Percentiles rank a stretch among this genome's conserved stretches.
These are phyloP conservation scores for Polyodon spathula DNA, from an alignment of 2,113 vertebrate species.

Conservation along the genomic window DNA sequence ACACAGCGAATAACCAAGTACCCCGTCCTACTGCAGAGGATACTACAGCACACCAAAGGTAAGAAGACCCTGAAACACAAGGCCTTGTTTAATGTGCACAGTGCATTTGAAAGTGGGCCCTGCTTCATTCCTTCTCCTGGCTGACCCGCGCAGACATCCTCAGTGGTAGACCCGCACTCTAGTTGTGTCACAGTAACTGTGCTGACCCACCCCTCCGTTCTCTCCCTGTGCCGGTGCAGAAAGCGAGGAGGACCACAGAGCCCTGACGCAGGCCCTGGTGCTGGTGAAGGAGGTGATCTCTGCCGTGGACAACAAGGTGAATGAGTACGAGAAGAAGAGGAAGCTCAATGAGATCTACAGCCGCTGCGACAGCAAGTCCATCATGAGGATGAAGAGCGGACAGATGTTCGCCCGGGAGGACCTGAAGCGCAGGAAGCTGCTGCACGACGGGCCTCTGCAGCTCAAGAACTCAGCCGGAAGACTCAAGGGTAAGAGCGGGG, in stretches of 20 bases:
- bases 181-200: background rate
- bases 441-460: conserved; percentile 78
- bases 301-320: conserved; percentile 82
- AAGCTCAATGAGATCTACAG: conserved; percentile 79
- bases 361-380: conserved; percentile 84
- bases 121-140: background rate
- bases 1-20: conserved; percentile 97
- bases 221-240: conserved; percentile 46
- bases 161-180: too few species aligned
- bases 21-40: conserved; percentile 82
- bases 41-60: conserved; percentile 90
- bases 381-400: conserved; percentile 90
- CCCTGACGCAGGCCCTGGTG: conserved; percentile 68
- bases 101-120: background rate
- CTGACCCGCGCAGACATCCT: too few species aligned
- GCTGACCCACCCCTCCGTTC: background rate
- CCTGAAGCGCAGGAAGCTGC: conserved; percentile 72
- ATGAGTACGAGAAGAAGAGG: conserved; percentile 80
- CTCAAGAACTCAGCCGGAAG: conserved; percentile 69
- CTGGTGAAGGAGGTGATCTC: conserved; percentile 79
- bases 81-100: background rate
- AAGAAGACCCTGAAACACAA: conserved; percentile 11
- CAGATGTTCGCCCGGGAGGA: conserved; percentile 94
- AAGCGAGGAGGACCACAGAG: conserved; percentile 66
- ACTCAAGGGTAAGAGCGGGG: conserved; percentile 66